These are phyloP conservation scores for Aleiodes sp. DNA, from an alignment of 1,140 invertebrate genomes.

Conservation along the genomic window DNA sequence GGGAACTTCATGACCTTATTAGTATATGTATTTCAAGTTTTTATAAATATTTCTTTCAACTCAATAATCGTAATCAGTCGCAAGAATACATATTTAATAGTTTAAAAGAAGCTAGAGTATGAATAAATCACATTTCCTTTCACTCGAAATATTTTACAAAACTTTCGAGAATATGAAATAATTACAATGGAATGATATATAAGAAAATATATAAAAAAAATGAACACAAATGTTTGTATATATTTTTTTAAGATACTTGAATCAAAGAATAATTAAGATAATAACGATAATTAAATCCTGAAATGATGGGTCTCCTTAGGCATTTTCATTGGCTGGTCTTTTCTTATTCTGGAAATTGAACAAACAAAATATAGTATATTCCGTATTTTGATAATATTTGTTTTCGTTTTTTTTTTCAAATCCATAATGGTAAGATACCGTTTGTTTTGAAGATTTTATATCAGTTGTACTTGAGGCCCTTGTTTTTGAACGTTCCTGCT, in stretches of 20 bases:
- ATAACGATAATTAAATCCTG: too few relatives aligned
- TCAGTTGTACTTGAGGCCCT: constrained; percentile 69
- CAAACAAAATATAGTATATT: too few relatives aligned
- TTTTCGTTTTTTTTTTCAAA: too few relatives aligned
- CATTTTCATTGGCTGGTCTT: constrained; percentile 55
- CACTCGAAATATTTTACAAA: too few relatives aligned
- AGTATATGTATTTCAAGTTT: too few relatives aligned
- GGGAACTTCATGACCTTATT: not conserved
- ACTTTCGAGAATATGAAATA: constrained; percentile 6
- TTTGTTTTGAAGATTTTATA: constrained; percentile 64
- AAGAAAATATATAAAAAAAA: constrained; percentile 14
- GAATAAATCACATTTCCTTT: not conserved
- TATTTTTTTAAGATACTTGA: constrained; percentile 27
- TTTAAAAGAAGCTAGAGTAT: not conserved
- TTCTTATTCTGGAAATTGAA: constrained; percentile 58
- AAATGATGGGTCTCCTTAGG: constrained; percentile 42
- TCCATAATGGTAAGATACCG: too few relatives aligned
- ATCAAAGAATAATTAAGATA: too few relatives aligned
- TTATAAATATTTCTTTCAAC: too few relatives aligned
- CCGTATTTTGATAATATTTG: too few relatives aligned
- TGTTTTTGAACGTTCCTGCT: constrained; percentile 82
- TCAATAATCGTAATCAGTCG: constrained; percentile 5
- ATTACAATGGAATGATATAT: not conserved
- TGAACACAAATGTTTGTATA: constrained; percentile 19
- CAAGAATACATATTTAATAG: too few relatives aligned